Percentiles rank a stretch among this genome's conserved stretches.
These are phyloP conservation scores for Scolanthus callimorphus DNA, from an alignment of 92 coral and sea anemone genomes.

Conservation along the genomic window DNA sequence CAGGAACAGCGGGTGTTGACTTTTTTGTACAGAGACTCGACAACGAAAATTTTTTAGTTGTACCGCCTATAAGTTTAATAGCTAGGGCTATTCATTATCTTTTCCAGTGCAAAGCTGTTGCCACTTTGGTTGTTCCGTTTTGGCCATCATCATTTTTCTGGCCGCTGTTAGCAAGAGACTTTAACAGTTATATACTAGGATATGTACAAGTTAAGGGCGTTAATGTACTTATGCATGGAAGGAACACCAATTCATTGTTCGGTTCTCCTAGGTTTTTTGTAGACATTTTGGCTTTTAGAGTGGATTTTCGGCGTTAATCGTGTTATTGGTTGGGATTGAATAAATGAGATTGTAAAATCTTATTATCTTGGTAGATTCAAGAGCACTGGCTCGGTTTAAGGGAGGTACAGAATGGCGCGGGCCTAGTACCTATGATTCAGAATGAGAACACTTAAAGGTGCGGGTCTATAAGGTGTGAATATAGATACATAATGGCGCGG, in stretches of 20 bases:
- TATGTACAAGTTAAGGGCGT: conserved; percentile 4
- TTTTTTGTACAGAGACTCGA: conserved; percentile 10
- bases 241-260: conserved; percentile 27
- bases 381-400: no score
- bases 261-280: conserved; percentile 22
- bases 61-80: conserved; percentile 23
- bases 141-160: conserved; percentile 44
- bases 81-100: conserved; percentile 27
- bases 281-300: conserved; percentile 20
- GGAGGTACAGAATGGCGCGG: no score
- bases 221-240: conserved; percentile 16
- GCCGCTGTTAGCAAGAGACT: neutral
- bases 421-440: no score
- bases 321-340: no score
- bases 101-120: no score
- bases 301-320: conserved; percentile 5
- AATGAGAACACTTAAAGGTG: no score
- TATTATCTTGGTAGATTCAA: no score
- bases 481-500: no score
- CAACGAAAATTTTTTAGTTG: conserved; percentile 36
- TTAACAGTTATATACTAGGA: neutral
- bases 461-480: no score
- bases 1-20: conserved; percentile 47
- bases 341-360: no score
- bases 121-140: conserved; percentile 40